phyloP scores from a whole-genome alignment of 2,113 vertebrate species.

The Tympanuchus pallidicinctus region DNA sequence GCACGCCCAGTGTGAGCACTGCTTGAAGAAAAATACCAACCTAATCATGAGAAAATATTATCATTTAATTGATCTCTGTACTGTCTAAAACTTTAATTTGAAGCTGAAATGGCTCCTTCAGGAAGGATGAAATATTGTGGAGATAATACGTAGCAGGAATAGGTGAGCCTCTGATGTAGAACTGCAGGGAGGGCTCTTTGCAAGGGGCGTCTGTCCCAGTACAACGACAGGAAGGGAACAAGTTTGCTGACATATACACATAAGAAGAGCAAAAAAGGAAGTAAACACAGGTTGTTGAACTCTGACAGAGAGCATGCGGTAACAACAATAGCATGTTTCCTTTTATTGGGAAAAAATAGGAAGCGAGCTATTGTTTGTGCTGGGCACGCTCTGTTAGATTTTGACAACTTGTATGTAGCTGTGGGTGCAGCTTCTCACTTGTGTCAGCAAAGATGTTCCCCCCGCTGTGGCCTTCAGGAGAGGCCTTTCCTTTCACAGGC shows the following conservation, averaged over 20 bases:
- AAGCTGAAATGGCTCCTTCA: background rate
- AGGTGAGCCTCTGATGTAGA: background rate
- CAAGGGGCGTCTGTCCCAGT: background rate
- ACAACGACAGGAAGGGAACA: background rate
- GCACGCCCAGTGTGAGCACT: background rate
- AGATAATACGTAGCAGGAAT: background rate
- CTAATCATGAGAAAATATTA: background rate
- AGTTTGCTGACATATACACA: slow-evolving; percentile 39
- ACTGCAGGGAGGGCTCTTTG: background rate
- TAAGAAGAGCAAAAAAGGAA: slow-evolving; percentile 5
- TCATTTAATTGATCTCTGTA: slow-evolving; percentile 23
- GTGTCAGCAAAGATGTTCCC: slow-evolving; percentile 2
- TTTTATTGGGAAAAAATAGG: slow-evolving; percentile 22
- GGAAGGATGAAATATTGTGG: background rate
- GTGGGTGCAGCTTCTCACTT: background rate
- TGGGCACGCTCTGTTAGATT: slow-evolving; percentile 3
- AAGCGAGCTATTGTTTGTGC: slow-evolving; percentile 15
- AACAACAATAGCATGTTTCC: background rate
- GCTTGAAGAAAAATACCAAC: background rate
- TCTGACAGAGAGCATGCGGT: background rate
- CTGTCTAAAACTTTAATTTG: slow-evolving; percentile 10
- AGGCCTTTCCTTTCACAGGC: slow-evolving; percentile 31
- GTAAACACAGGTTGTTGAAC: slow-evolving; percentile 6
- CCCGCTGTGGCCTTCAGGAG: accelerated
- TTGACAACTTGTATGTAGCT: background rate